These are phyloP conservation scores for Leistus spinibarbis DNA, from an alignment of 2,888 invertebrate species.

Conservation along the genomic window DNA sequence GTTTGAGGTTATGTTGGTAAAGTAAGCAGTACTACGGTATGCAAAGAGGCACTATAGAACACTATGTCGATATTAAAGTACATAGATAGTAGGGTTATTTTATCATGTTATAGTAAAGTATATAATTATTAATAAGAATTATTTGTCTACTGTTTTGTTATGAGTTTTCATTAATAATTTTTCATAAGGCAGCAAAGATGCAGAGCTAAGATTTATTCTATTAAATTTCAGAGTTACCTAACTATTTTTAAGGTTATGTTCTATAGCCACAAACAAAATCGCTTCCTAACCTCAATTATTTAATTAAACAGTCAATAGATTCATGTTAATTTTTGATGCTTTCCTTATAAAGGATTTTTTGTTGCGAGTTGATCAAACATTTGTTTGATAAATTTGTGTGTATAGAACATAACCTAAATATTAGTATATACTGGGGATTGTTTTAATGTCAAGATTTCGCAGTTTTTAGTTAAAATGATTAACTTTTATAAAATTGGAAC, in stretches of 20 bases:
- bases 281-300: too few relatives aligned
- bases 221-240: conserved; percentile 1
- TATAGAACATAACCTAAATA: neutral
- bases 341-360: neutral
- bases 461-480: conserved; percentile 5
- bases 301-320: neutral
- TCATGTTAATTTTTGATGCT: neutral
- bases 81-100: conserved; percentile 33
- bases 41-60: conserved; percentile 40
- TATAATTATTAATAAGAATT: conserved; percentile 29
- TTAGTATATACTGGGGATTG: neutral
- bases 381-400: neutral
- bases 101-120: neutral
- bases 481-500: neutral
- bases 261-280: too few relatives aligned
- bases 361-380: neutral
- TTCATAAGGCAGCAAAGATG: conserved; percentile 57
- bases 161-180: conserved; percentile 40
- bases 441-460: conserved; percentile 5
- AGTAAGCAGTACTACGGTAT: conserved; percentile 23
- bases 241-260: neutral
- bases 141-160: conserved; percentile 43
- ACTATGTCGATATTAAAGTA: conserved; percentile 36
- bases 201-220: conserved; percentile 29
- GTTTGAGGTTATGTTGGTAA: neutral